Base-by-base conservation (phyloP, 2,797 vertebrate genomes). In the Xenops minutus region DNA sequence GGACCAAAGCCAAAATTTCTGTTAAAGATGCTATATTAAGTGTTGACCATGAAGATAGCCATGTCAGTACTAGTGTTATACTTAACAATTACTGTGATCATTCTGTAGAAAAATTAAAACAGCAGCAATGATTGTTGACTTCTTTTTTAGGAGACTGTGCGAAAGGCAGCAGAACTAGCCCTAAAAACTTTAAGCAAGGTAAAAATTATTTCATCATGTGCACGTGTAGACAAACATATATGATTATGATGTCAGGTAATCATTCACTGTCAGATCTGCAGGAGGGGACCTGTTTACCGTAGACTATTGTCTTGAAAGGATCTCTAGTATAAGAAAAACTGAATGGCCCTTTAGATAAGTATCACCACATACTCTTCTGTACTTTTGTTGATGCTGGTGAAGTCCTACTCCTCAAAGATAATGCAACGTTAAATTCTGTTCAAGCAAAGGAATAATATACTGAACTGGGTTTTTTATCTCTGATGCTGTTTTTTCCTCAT, bases 151-250 rank as follows among this genome's bases (percentile, higher is more conserved):
- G 99, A 99, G 80, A 99, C 99, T 52, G 99, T 99, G 44, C 98
- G 99, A 79, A 99, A 99, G 96, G 99, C 99, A 43, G 99, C 99
- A 91, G 99, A 99, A 94, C 95, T 99, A 39, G 98, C 99, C 43
- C 97, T 99, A 91, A 99, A 99, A 98, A 99, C 99, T 19, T 98
- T 99, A 95, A 99, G 99, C 96, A 99, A 99, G 99, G 99, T 99
- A 98, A 97, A 85, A 88, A 32, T 67, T 10, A 15, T 84, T 62
- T 67, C 2, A 0, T 87, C 15, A 16, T 85, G 55, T 72, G 26
- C 32, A 22, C 19, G 11, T 16, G 20, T 37, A 59, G 32, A 32
- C 0, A 0, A 32, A 56, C 0, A 0, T 29, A 11, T 39, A 9
- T 79, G 26, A 14, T 26, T 82, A 66, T 82, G 30, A 20, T 89